Base-by-base conservation (phyloP, 2,113 vertebrate genomes). In the Osmerus mordax region DNA sequence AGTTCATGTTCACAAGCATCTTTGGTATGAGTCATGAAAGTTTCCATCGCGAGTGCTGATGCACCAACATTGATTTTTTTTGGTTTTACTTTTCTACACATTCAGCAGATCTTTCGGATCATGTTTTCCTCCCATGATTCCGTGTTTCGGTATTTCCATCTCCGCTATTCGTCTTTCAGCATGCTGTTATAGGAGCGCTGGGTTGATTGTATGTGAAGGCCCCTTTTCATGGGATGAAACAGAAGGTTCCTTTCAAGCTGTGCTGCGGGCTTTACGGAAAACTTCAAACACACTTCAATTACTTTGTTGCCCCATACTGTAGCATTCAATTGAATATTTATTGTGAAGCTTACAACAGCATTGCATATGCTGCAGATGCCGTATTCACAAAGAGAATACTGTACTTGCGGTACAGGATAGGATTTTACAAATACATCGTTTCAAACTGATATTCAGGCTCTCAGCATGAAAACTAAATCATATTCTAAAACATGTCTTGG, bases 231-330 rank as follows among this genome's bases (percentile, higher is more conserved):
- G 80, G 56, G 83, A 87, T 87, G 80, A 89, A 87, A 81, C 79
- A 28, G 21, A 14, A 19, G 21, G 76, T 71, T 83, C 36, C 65
- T 67, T 74, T 1, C 15, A 58, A 78, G 74, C 74, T 64, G 32
- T 70, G 72, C 81, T 32, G 23, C 68, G 67, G 83, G 78, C 60
- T 83, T 71, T 83, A 78, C 79, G 76, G 74, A 67, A 84, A 86
- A 87, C 82, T 87, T 89, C 86, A 89, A 87, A 87, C 73, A 1
- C 14, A 55, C 75, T 75, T 85, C 82, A 86, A 72, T 87, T 82
- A 85, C 83, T 80, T 84, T 78, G 81, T 82, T 78, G 74, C 73
- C 64, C 19, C 75, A 71, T 79, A 73, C 69, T 77, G 71, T 77
- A 71, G 70, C 71, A 69, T 73, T 67, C 73, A 84, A 84, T 84